Percentiles rank a stretch among this genome's conserved stretches.
Evolutionary conservation across 2,888 invertebrate genomes (phyloP).

Genomic region (Nycteola revayana): DNA sequence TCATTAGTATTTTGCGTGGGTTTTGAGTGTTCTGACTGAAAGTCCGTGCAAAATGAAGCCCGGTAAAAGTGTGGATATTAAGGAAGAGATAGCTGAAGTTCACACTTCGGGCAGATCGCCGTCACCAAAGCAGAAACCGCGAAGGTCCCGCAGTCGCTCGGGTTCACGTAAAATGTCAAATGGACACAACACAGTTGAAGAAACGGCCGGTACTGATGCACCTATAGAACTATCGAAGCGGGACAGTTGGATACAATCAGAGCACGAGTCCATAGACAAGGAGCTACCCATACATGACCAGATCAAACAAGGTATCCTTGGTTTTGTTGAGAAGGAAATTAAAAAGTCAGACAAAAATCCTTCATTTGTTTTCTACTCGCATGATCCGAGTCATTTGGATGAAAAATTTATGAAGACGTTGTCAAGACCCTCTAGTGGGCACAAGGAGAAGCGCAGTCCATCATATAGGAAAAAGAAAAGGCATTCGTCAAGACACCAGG

Average conservation of each 20-base stretch:
- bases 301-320: conserved; percentile 75
- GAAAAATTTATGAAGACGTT: conserved; percentile 70
- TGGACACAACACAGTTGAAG: conserved; percentile 49
- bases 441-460: conserved; percentile 74
- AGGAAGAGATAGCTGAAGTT: conserved; percentile 72
- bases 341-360: conserved; percentile 76
- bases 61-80: conserved; percentile 59
- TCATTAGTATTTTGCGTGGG: conserved; percentile 33
- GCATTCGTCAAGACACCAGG: conserved; percentile 70
- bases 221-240: conserved; percentile 60
- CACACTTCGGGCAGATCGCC: conserved; percentile 67
- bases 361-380: conserved; percentile 75
- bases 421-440: conserved; percentile 73
- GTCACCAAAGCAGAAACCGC: conserved; percentile 62
- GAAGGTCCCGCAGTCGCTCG: conserved; percentile 59
- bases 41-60: conserved; percentile 58
- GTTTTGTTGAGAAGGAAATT: conserved; percentile 77
- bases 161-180: conserved; percentile 67
- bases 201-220: conserved; percentile 35
- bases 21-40: conserved; percentile 20
- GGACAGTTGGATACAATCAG: conserved; percentile 75
- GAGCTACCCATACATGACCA: conserved; percentile 83
- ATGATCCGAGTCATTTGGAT: conserved; percentile 73
- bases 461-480: conserved; percentile 74
- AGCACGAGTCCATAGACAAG: conserved; percentile 79